A percentile compares a stretch with the other conserved stretches of the same genome.
phyloP scores from a whole-genome alignment of 2,797 vertebrate genomes.

The Syngnathus rostellatus region DNA sequence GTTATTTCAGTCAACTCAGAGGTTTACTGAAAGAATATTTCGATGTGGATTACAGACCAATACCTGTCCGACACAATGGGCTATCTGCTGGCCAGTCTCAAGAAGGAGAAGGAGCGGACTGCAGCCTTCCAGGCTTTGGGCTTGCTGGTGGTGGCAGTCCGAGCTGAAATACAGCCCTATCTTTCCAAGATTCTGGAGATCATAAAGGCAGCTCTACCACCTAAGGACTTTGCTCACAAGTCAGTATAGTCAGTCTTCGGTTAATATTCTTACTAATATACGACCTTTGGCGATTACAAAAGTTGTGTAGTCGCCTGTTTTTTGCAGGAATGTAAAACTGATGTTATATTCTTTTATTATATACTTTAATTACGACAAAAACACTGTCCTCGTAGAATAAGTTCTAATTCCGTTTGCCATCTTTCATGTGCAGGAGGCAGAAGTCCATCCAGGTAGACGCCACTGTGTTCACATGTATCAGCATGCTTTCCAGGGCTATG shows the following conservation, averaged over 20 bases:
- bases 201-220: conserved; percentile 91
- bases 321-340: background rate
- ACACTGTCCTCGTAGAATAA: too few species aligned
- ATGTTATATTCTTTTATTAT: background rate
- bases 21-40: background rate
- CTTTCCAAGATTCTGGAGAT: conserved; percentile 92
- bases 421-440: conserved; percentile 77
- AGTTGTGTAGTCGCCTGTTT: background rate
- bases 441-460: conserved; percentile 96
- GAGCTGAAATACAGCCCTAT: conserved; percentile 88
- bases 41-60: conserved; percentile 67
- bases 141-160: conserved; percentile 89
- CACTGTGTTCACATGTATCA: conserved; percentile 96
- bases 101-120: conserved; percentile 94
- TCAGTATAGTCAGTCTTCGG: conserved; percentile 30
- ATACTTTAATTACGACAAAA: background rate
- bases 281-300: background rate
- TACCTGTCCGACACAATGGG: conserved; percentile 95
- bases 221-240: conserved; percentile 98
- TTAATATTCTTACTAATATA: background rate
- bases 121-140: conserved; percentile 94
- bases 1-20: background rate
- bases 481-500: conserved; percentile 96
- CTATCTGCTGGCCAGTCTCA: conserved; percentile 88
- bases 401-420: background rate